These are phyloP conservation scores for Neosalanx taihuensis DNA, from an alignment of 2,797 vertebrate genomes.

Conservation along the genomic window DNA sequence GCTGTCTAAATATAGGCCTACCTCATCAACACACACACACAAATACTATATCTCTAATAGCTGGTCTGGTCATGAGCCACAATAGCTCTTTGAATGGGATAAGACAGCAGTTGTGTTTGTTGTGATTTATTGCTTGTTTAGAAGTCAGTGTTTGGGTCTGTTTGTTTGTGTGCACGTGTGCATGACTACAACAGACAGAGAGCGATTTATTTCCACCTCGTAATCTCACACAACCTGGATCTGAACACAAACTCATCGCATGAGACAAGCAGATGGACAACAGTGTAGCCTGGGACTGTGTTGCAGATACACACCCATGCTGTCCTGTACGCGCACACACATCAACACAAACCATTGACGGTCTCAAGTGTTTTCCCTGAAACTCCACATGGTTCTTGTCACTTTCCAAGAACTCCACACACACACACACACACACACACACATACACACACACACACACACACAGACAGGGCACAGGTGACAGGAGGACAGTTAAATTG, in stretches of 20 bases:
- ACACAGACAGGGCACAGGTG: slow-evolving; percentile 2
- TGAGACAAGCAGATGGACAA: slow-evolving; percentile 40
- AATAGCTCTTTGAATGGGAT: too few species aligned
- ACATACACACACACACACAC: neutral
- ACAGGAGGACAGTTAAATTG: neutral
- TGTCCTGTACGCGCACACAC: slow-evolving; percentile 1
- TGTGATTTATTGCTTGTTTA: too few species aligned
- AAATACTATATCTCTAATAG: too few species aligned
- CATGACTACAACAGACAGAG: too few species aligned
- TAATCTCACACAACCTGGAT: neutral
- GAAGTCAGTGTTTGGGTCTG: too few species aligned
- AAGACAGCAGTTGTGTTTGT: too few species aligned
- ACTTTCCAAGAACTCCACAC: neutral
- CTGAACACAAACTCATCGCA: neutral
- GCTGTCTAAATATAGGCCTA: too few species aligned
- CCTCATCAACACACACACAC: too few species aligned
- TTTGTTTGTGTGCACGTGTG: too few species aligned
- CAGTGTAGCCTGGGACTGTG: slow-evolving; percentile 33
- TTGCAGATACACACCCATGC: slow-evolving; percentile 14
- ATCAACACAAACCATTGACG: neutral
- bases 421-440: slow-evolving; percentile 23
- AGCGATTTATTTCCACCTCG: too few species aligned
- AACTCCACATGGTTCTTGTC: slow-evolving; percentile 19
- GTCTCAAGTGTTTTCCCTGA: neutral
- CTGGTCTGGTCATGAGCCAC: too few species aligned